Percentiles rank a stretch among this genome's conserved stretches.
Conservation (phyloP, 2,113 vertebrate species). For the Cottus gobio region DNA sequence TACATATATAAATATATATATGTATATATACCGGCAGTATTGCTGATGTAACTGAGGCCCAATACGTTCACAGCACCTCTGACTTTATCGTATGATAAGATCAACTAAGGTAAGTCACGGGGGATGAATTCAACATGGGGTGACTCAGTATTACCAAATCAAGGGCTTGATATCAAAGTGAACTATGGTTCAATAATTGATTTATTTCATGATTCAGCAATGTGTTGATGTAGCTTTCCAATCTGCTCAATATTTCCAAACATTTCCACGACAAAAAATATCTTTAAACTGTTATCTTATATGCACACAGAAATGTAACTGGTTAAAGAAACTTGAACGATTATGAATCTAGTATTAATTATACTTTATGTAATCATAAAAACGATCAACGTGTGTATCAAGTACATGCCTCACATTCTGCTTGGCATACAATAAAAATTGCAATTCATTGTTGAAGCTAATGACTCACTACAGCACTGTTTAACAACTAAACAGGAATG, state of each 20-base stretch:
- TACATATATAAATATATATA: too few species aligned
- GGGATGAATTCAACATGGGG: neutral
- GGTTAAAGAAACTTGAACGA: neutral
- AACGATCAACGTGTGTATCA: too few species aligned
- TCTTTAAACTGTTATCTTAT: neutral
- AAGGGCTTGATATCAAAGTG: neutral
- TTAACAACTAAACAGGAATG: too few species aligned
- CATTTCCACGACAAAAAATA: neutral
- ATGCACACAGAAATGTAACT: neutral
- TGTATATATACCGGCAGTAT: neutral
- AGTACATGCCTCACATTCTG: too few species aligned
- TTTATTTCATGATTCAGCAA: neutral
- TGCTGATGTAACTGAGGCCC: neutral
- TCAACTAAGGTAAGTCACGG: neutral
- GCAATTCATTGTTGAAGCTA: too few species aligned
- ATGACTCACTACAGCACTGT: too few species aligned
- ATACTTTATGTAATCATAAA: neutral
- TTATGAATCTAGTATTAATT: neutral
- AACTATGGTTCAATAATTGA: too few species aligned
- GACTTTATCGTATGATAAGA: neutral
- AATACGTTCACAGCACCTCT: too few species aligned
- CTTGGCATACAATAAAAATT: too few species aligned
- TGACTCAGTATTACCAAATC: too few species aligned
- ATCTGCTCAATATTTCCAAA: neutral
- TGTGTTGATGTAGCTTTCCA: too few species aligned